Evolutionary conservation across 2,113 vertebrate species (phyloP), one percentile per base, ranked within the genome.

Genomic region (Trichechus manatus): DNA sequence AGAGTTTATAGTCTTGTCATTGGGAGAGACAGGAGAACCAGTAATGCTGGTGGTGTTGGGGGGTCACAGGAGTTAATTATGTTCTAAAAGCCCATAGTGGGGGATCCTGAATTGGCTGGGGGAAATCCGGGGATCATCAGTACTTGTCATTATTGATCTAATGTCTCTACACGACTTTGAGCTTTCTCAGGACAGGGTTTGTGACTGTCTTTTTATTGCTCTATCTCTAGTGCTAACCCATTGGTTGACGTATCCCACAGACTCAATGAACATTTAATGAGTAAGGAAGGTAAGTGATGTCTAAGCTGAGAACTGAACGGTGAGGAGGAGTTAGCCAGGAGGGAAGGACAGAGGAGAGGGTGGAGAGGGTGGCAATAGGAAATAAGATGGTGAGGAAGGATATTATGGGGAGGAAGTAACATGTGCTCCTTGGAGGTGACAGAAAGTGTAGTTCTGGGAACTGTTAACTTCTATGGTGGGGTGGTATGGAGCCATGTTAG

Each of bases 231-330:
- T 85, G 25, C 53, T 89, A 64, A 59, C 17, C 66, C 19, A 36
- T 64, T 47, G n/a, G 50, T 81, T 42, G 14, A 13, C 23, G 27
- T 61, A 5, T 53, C 59, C 22, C 44, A 72, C n/a, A 70, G 4
- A n/a, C n/a, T 81, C 36, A 87, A 19, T 84, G 39, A 56, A 93
- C 64, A 11, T 95, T 81, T 72, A 83, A 63, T 82, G 66, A 86
- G 14, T 87, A 72, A 92, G 47, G 42, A 6, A 85, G 85, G 81
- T 80, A 93, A 88, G 7, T 91, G 9, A 47, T 13, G 42, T n/a
- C 63, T 68, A 36, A 84, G n/a, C 29, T 53, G 15, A 92, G 70
- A 96, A 74, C 11, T 15, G 29, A 81, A 93, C 59, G 61, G 50
- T 80, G 63, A 94, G 75, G 75, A 31, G 13, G 33, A 29, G 22